Base-by-base conservation (phyloP, 1,140 invertebrate genomes). In the Chlorops oryzae region DNA sequence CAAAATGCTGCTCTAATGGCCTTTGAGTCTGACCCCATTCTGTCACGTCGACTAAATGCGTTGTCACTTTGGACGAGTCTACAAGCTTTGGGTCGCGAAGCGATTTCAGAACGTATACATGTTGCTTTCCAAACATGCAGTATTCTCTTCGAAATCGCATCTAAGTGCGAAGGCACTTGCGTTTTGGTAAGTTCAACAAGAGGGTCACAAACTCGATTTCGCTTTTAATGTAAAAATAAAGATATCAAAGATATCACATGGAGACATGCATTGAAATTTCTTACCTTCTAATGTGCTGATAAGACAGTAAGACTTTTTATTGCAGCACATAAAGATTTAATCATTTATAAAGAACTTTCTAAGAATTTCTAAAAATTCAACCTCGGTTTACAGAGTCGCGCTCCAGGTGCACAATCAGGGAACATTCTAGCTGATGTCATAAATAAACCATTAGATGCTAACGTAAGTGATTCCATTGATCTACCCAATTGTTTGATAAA, bases 51-150 rank as follows among this genome's bases (percentile, higher is more conserved):
- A 47, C 74, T 93, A 13, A 81, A 83, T 12, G 85, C 87, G 35
- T 75, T 95, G 23, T 87, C 92, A 2, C 65, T 94, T 38, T 95
- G 92, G 92, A 81, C 86, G 3, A 80, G 80, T 18, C 70, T 93
- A 24, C 87, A 90, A 59, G 80, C 78, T 24, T 72, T 83, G 6
- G 91, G 91, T n/a, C 80, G 84, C 42, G 84, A 89, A 55, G 80
- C 83, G 1, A 81, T 94, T 21, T 78, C 85, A 20, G 75, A 80
- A 23, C 78, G 85, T 21, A 80, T 96, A 39, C 79, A 79, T 47
- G 78, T 82, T 47, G 85, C 87, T 47, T 91, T 90, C 69, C 78
- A 89, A 48, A 76, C 86, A 55, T 83, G 86, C 51, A 80, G 88
- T 61, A 77, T 83, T 43, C 74, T 91, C 35, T 84, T 85, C 68